A percentile compares a stretch with the other conserved stretches of the same genome.
These are phyloP conservation scores for Tetanocera ferruginea DNA, from an alignment of 2,888 invertebrate species.

Conservation along the genomic window DNA sequence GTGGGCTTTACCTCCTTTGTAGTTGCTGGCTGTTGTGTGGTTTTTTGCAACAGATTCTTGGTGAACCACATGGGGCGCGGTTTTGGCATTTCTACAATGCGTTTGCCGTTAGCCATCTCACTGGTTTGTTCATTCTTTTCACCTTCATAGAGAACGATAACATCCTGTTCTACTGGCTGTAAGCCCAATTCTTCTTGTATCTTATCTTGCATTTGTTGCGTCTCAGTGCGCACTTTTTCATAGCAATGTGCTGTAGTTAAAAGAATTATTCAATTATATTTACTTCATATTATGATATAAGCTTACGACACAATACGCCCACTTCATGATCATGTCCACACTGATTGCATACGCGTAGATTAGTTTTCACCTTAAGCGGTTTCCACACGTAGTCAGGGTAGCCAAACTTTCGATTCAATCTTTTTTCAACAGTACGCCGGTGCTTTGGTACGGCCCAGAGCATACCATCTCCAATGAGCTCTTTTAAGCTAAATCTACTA, in stretches of 20 bases:
- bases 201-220: conserved; percentile 81
- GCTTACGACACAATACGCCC: conserved; percentile 85
- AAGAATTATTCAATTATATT: not conserved
- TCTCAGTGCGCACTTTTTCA: conserved; percentile 84
- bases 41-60: conserved; percentile 84
- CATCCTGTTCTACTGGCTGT: conserved; percentile 85
- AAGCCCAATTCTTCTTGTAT: conserved; percentile 80
- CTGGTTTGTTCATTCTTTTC: conserved; percentile 77
- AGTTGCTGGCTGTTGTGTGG: conserved; percentile 79
- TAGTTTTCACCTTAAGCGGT: conserved; percentile 78
- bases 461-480: conserved; percentile 80
- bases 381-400: conserved; percentile 78
- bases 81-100: conserved; percentile 88
- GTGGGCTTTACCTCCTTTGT: conserved; percentile 83
- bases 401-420: conserved; percentile 82
- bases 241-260: conserved; percentile 84
- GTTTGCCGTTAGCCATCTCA: conserved; percentile 78
- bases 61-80: conserved; percentile 91
- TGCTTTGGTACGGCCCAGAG: conserved; percentile 85
- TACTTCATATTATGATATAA: not conserved
- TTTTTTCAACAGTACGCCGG: conserved; percentile 81
- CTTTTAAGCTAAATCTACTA: conserved; percentile 72
- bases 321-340: conserved; percentile 90
- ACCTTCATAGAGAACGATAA: conserved; percentile 87
- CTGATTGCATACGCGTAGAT: conserved; percentile 81